Conservation (phyloP, 92 coral and sea anemone species). For the Meandrina meandrites region DNA sequence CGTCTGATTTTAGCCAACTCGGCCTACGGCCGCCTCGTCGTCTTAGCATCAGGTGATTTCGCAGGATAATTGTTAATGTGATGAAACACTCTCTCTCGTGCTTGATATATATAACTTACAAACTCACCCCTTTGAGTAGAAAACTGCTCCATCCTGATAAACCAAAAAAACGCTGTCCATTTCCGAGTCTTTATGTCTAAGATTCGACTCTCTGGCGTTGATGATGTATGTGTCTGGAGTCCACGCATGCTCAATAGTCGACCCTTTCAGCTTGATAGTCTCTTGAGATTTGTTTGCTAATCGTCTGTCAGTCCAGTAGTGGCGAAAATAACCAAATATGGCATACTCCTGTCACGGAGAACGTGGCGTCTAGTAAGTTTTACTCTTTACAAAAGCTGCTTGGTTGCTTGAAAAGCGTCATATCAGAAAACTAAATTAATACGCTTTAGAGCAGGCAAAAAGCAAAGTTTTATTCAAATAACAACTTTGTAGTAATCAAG, state of each 20-base stretch:
- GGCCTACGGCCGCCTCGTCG: too few species aligned
- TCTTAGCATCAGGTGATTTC: too few species aligned
- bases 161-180: slow-evolving; percentile 59
- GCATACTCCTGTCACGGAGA: slow-evolving; percentile 59
- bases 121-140: slow-evolving; percentile 73
- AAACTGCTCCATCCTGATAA: slow-evolving; percentile 46
- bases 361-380: too few species aligned
- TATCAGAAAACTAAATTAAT: too few species aligned
- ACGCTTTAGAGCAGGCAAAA: too few species aligned
- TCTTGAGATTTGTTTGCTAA: slow-evolving; percentile 52
- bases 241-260: slow-evolving; percentile 69
- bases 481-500: too few species aligned
- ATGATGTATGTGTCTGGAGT: slow-evolving; percentile 77
- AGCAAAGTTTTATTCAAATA: too few species aligned
- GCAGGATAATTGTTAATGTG: too few species aligned
- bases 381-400: too few species aligned
- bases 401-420: too few species aligned
- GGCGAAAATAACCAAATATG: slow-evolving; percentile 73
- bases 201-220: slow-evolving; percentile 71
- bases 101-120: not conserved
- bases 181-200: slow-evolving; percentile 64
- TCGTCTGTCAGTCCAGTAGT: slow-evolving; percentile 73
- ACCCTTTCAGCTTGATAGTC: slow-evolving; percentile 60
- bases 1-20: too few species aligned
- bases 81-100: not conserved